Evolutionary conservation across 2,888 invertebrate species (phyloP).

Genomic region (Volucella inflata): DNA sequence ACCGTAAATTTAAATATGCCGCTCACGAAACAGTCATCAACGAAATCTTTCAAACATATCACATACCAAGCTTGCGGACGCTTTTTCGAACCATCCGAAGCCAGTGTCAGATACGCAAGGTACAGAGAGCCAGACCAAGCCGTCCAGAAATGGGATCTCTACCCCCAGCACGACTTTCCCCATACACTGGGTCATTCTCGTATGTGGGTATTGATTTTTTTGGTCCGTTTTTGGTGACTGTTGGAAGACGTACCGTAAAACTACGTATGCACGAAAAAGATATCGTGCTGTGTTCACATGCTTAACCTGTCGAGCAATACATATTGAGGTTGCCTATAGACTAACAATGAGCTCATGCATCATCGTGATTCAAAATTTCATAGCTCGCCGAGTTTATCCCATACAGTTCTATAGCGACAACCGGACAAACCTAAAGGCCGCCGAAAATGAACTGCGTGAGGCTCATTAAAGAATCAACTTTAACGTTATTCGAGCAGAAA

Average conservation of each 20-base stretch:
- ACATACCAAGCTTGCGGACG: constrained; percentile 49
- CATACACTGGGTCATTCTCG: constrained; percentile 56
- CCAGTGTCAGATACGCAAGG: constrained; percentile 55
- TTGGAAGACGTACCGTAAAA: constrained; percentile 51
- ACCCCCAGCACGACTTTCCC: constrained; percentile 53
- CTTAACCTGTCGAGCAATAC: constrained; percentile 53
- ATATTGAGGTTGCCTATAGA: constrained; percentile 51
- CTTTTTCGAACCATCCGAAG: constrained; percentile 56
- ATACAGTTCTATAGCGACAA: constrained; percentile 33
- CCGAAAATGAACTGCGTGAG: too few species aligned
- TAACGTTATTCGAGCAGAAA: too few species aligned
- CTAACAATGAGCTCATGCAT: constrained; percentile 40
- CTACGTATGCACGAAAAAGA: background rate
- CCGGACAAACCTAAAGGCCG: constrained; percentile 5
- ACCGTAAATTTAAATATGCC: constrained; percentile 57
- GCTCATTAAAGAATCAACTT: too few species aligned
- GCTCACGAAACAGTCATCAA: constrained; percentile 65
- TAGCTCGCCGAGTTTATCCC: constrained; percentile 5
- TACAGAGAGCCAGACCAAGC: constrained; percentile 36
- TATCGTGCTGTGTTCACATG: constrained; percentile 65
- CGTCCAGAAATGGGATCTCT: constrained; percentile 69
- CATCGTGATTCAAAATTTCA: constrained; percentile 44
- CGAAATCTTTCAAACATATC: constrained; percentile 52
- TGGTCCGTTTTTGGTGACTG: constrained; percentile 58
- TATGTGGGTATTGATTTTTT: constrained; percentile 68